Base-by-base conservation (phyloP, 1,140 invertebrate genomes). In the Lepidotrigona ventralis region DNA sequence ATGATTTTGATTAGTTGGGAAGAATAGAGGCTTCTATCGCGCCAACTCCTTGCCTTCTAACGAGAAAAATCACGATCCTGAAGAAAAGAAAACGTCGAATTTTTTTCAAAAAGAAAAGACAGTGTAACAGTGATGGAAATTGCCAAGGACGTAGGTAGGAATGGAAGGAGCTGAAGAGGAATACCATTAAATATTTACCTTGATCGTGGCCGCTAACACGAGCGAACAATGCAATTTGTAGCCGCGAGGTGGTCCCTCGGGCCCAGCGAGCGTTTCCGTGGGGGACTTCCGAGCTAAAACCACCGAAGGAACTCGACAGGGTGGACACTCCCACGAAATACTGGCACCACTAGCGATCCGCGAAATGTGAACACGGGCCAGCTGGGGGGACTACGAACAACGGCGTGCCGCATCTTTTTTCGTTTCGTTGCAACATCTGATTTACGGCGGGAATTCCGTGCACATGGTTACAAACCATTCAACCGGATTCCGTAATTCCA, bases 161-260 rank as follows among this genome's bases (percentile, higher is more conserved):
- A n/a, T n/a, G 26, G 23, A 9, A 19, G 46, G 12, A 63, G 39
- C 46, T 0, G 51, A n/a, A 29, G 54, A 29, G 26, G 75, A 81
- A 83, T 63, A 84, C 83, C 86, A 88, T 91, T 90, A 87, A 90
- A 84, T 87, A 33, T 33, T 33, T 33, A 89, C 77, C 54, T 26
- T 53, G 68, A 70, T 66, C 68, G 74, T 87, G 70, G 69, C 80
- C 77, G 80, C 68, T 77, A 90, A 90, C 90, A 88, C 86, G 75
- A 23, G 26, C 85, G 86, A 91, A 91, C 89, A 91, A 91, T 91
- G 90, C 89, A 91, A 91, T 91, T 90, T 91, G 90, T 91, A 90
- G 88, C 85, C 79, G 63, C 79, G 71, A 84, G 81, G 85, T 88
- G 85, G 88, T 88, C 79, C 23, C 81, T 15, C 26, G n/a, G 56